Conservation (phyloP, 2,888 invertebrate species). For the Vannuccia rotundouncinata region DNA sequence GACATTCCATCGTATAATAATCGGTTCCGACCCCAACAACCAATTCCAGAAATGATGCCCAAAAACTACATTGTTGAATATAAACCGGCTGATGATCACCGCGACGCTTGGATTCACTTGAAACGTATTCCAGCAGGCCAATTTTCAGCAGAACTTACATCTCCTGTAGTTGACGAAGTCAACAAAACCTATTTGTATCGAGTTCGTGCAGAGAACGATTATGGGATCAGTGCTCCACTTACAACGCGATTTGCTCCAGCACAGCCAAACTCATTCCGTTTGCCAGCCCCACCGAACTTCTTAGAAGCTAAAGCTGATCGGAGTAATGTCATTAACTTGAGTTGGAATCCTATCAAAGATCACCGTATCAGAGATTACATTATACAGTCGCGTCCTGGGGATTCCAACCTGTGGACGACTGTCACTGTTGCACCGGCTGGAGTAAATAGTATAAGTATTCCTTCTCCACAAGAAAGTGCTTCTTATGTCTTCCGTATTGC, state of each 20-base stretch:
- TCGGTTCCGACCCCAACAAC: neutral
- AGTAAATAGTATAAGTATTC: neutral
- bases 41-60: neutral
- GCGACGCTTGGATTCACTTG: neutral
- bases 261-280: neutral
- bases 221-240: slow-evolving; percentile 22
- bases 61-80: neutral
- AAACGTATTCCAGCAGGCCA: neutral
- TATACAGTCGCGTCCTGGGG: neutral
- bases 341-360: neutral
- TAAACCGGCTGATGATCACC: neutral
- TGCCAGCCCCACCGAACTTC: neutral
- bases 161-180: neutral
- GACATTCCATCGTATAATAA: slow-evolving; percentile 7
- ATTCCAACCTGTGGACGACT: neutral
- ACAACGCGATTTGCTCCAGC: neutral
- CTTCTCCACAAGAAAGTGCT: neutral
- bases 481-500: neutral
- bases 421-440: neutral
- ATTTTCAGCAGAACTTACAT: neutral
- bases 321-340: neutral
- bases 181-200: neutral
- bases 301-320: neutral
- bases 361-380: neutral
- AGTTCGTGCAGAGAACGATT: slow-evolving; percentile 28